Conservation (phyloP, 1,140 invertebrate genomes). For the Ectropis grisescens region DNA sequence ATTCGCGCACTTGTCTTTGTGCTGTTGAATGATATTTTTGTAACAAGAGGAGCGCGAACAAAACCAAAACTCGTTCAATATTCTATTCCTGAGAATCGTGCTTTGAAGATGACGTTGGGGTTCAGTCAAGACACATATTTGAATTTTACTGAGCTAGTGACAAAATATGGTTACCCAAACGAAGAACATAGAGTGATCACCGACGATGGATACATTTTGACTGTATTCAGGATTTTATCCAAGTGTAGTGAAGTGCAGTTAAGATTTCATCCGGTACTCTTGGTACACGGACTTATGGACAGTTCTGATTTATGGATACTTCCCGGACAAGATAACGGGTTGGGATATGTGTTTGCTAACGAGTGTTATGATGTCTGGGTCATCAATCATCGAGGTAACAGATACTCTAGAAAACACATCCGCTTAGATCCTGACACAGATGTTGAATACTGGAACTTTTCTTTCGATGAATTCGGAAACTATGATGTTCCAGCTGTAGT, state of each 20-base stretch:
- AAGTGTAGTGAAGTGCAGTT: slow-evolving; percentile 18
- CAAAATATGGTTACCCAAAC: slow-evolving; percentile 28
- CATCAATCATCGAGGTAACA: slow-evolving; percentile 80
- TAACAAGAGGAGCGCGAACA: no score
- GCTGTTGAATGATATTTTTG: no score
- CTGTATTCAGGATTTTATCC: slow-evolving; percentile 73
- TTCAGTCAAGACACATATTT: slow-evolving; percentile 30
- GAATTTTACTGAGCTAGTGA: slow-evolving; percentile 29
- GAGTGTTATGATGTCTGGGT: slow-evolving; percentile 81
- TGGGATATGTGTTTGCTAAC: slow-evolving; percentile 63
- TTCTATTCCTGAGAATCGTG: slow-evolving; percentile 15
- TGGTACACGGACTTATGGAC: slow-evolving; percentile 81
- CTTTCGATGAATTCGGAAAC: slow-evolving; percentile 78
- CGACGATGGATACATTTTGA: slow-evolving; percentile 75
- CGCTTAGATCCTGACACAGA: slow-evolving; percentile 61
- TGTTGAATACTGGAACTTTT: slow-evolving; percentile 70
- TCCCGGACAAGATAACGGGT: slow-evolving; percentile 63
- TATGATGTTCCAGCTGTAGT: slow-evolving; percentile 74
- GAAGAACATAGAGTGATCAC: slow-evolving; percentile 46
- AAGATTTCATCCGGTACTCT: slow-evolving; percentile 64
- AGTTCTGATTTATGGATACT: slow-evolving; percentile 77
- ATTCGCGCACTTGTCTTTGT: no score
- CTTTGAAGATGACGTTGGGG: slow-evolving; percentile 17
- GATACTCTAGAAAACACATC: slow-evolving; percentile 75
- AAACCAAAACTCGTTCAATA: slow-evolving; percentile 10